Evolutionary conservation across 2,888 invertebrate genomes (phyloP).

Genomic region (Cephus rjabovi): DNA sequence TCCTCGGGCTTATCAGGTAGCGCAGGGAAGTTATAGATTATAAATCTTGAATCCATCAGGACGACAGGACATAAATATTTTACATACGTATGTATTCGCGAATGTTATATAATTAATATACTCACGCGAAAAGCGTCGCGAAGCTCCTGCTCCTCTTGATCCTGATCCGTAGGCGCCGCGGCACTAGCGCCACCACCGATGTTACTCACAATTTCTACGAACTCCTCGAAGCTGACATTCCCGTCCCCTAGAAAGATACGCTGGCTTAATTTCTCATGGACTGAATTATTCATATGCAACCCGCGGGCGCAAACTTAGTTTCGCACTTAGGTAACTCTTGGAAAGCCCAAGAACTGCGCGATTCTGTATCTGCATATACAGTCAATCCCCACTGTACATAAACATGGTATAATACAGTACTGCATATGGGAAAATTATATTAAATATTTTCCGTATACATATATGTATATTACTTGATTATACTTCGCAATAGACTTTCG

Average conservation of each 20-base stretch:
- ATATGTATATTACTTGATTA: background rate
- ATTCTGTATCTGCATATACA: background rate
- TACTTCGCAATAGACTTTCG: background rate
- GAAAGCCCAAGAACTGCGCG: background rate
- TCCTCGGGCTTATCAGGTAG: background rate
- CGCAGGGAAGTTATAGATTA: background rate
- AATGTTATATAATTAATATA: conserved; percentile 12
- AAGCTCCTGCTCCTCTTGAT: conserved; percentile 85
- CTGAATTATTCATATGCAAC: background rate
- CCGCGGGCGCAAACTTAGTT: background rate
- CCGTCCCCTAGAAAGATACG: conserved; percentile 76
- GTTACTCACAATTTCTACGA: conserved; percentile 85
- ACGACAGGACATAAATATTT: background rate
- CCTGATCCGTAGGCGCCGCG: conserved; percentile 78
- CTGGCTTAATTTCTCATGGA: background rate
- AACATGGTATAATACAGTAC: background rate
- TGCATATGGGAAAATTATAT: background rate
- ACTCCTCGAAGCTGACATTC: conserved; percentile 89
- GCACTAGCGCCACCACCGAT: conserved; percentile 75
- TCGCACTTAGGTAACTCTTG: background rate
- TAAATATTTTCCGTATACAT: background rate
- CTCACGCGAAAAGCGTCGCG: conserved; percentile 86
- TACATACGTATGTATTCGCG: background rate
- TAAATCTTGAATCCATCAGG: background rate
- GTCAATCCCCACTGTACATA: background rate